These are phyloP conservation scores for Alloscopus bannaensis DNA, from an alignment of 2,888 invertebrate species.

Conservation along the genomic window DNA sequence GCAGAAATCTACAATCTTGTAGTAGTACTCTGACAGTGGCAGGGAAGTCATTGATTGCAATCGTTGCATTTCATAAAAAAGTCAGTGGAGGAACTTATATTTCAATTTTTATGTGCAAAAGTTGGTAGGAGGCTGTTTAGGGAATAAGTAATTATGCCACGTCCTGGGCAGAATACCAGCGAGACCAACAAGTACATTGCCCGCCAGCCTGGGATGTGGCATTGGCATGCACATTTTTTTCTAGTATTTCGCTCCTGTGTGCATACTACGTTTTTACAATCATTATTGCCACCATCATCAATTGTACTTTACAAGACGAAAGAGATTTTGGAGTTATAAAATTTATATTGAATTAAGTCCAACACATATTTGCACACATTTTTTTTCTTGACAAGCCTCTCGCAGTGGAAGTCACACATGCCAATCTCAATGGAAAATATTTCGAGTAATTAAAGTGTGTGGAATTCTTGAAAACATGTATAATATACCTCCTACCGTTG, in stretches of 20 bases:
- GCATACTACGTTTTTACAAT: background rate
- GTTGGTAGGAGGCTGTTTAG: conserved; percentile 70
- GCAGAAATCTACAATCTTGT: conserved; percentile 9
- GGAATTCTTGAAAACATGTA: background rate
- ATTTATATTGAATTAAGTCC: conserved; percentile 2
- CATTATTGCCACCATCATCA: background rate
- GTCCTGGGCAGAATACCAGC: conserved; percentile 62
- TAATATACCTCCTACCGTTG: background rate
- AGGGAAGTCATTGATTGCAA: conserved; percentile 59
- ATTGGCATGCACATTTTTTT: conserved; percentile 3
- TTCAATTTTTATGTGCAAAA: conserved; percentile 65
- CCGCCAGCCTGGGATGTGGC: conserved; percentile 57
- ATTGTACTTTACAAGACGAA: too few relatives aligned
- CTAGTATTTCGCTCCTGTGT: background rate
- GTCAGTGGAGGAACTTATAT: conserved; percentile 59
- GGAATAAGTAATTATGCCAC: conserved; percentile 70
- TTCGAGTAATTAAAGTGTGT: background rate
- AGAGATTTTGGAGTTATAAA: too few relatives aligned
- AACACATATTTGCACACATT: background rate
- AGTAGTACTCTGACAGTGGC: conserved; percentile 6
- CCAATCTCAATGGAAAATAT: background rate
- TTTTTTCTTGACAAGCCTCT: conserved; percentile 1
- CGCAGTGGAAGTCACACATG: background rate
- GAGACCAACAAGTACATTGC: conserved; percentile 42
- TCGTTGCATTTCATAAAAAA: conserved; percentile 65